Evolutionary conservation across 2,113 vertebrate genomes (phyloP).

Genomic region (Heteronetta atricapilla): DNA sequence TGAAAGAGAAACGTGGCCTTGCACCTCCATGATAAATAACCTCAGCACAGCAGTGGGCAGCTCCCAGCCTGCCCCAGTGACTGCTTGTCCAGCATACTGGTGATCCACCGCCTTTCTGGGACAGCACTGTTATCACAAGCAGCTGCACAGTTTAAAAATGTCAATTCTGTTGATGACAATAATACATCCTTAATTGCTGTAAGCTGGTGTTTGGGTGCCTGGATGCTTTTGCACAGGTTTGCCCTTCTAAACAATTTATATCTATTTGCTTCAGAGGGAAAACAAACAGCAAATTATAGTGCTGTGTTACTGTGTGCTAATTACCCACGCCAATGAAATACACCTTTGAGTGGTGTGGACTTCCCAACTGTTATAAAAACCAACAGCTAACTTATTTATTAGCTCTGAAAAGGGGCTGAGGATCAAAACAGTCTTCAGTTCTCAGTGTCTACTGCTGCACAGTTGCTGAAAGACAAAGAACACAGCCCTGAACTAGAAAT

Average conservation of each 20-base stretch:
- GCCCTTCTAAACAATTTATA: conserved; percentile 40
- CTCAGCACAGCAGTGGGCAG: background rate
- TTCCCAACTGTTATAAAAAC: background rate
- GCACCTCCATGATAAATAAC: background rate
- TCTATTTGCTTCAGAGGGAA: conserved; percentile 10
- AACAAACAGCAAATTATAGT: conserved; percentile 30
- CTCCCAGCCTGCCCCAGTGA: background rate
- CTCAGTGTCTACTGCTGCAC: background rate
- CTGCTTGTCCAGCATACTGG: background rate
- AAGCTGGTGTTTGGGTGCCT: background rate
- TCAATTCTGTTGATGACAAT: background rate
- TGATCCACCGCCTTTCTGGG: background rate
- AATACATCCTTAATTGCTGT: background rate
- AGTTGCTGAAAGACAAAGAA: background rate
- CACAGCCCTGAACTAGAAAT: background rate
- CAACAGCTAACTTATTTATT: conserved; percentile 10
- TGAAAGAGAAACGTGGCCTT: background rate
- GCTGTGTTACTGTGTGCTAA: conserved; percentile 13
- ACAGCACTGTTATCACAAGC: background rate
- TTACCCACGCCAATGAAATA: background rate
- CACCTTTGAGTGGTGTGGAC: background rate
- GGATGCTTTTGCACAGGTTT: background rate
- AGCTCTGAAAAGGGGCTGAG: background rate
- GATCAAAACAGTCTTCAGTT: background rate
- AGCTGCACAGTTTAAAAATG: background rate